These are phyloP conservation scores for Lasioglossum leucozonium DNA, from an alignment of 2,888 invertebrate genomes.

Conservation along the genomic window DNA sequence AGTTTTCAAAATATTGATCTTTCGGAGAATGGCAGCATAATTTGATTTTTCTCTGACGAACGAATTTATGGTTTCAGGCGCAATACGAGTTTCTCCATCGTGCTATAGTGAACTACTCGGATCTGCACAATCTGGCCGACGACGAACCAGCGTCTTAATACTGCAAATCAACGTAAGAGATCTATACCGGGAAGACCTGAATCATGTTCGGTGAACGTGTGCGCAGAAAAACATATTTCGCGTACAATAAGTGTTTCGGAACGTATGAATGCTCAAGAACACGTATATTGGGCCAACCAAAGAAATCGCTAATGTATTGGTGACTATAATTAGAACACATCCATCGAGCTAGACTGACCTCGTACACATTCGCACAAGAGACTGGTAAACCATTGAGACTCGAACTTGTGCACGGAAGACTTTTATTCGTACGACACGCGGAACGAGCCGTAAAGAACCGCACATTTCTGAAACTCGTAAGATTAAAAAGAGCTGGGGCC, in stretches of 20 bases:
- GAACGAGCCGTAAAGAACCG: slow-evolving; percentile 31
- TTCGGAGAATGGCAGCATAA: too few species aligned
- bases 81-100: slow-evolving; percentile 97
- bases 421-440: slow-evolving; percentile 20
- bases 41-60: neutral
- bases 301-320: slow-evolving; percentile 64
- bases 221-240: slow-evolving; percentile 51
- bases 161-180: slow-evolving; percentile 22
- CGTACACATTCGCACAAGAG: slow-evolving; percentile 25
- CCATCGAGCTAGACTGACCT: slow-evolving; percentile 30
- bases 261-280: slow-evolving; percentile 54
- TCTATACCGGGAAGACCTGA: slow-evolving; percentile 28
- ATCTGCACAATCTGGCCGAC: slow-evolving; percentile 92
- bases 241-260: slow-evolving; percentile 45
- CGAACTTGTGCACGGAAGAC: slow-evolving; percentile 30
- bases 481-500: slow-evolving; percentile 25
- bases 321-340: slow-evolving; percentile 31
- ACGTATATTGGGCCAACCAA: slow-evolving; percentile 69
- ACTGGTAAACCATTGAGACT: slow-evolving; percentile 31
- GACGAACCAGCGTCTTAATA: slow-evolving; percentile 81
- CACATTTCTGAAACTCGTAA: slow-evolving; percentile 26
- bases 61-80: slow-evolving; percentile 87
- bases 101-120: slow-evolving; percentile 95
- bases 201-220: slow-evolving; percentile 50
- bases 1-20: too few species aligned